Conservation (phyloP, 2,113 vertebrate genomes). For the Narcine bancroftii region DNA sequence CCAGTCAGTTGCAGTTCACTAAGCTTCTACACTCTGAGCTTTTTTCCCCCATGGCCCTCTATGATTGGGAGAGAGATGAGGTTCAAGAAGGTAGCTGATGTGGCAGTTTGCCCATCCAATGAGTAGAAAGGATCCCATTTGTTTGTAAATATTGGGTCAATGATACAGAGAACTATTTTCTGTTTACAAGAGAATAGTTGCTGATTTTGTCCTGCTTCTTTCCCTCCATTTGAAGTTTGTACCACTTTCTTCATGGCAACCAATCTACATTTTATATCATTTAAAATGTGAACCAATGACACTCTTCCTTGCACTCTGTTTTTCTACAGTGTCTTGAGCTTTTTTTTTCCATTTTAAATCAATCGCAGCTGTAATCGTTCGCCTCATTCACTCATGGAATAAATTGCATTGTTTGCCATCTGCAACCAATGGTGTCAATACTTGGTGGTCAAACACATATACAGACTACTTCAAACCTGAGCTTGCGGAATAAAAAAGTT, state of each 20-base stretch:
- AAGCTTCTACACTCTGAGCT: not conserved
- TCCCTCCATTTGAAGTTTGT: not conserved
- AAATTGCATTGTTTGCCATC: not conserved
- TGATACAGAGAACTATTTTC: not conserved
- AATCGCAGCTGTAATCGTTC: not conserved
- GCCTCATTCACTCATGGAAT: not conserved
- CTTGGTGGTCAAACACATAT: not conserved
- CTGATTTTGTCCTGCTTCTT: not conserved
- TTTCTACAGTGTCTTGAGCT: too few species aligned
- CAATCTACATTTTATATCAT: not conserved
- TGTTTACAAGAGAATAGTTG: not conserved
- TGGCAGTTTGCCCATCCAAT: not conserved
- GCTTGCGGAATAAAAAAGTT: not conserved
- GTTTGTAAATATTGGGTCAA: not conserved
- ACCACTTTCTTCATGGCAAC: not conserved
- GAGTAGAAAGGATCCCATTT: not conserved
- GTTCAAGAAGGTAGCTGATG: not conserved
- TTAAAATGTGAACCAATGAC: not conserved
- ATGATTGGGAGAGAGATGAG: not conserved
- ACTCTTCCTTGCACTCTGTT: not conserved
- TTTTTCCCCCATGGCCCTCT: not conserved
- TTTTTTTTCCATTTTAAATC: not conserved
- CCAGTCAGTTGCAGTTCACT: not conserved
- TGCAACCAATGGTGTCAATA: not conserved
- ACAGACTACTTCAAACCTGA: not conserved